Evolutionary conservation across 2,888 invertebrate species (phyloP).

Genomic region (Phanerotoma sp.): DNA sequence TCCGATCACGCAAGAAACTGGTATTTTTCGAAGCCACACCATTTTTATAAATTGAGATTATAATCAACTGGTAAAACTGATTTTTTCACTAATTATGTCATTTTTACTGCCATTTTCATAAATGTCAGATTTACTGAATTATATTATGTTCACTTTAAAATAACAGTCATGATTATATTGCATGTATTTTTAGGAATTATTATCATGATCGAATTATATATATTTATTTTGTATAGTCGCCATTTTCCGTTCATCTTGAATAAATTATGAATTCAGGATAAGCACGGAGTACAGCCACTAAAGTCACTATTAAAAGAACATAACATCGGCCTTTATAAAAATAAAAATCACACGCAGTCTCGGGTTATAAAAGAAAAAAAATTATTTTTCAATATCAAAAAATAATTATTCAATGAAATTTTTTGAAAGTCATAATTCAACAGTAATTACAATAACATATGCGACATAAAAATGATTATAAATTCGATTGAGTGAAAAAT

Average conservation of each 20-base stretch:
- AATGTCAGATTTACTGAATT: neutral
- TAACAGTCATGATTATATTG: no score
- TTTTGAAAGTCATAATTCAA: neutral
- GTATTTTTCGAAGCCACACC: neutral
- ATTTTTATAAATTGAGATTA: neutral
- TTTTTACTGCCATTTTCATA: neutral
- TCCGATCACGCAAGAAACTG: slow-evolving; percentile 3
- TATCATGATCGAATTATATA: no score
- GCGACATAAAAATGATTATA: no score
- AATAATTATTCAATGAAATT: neutral
- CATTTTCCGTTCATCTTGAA: no score
- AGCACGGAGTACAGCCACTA: neutral
- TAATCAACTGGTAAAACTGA: neutral
- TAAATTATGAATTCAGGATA: no score
- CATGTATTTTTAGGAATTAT: no score
- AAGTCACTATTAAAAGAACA: neutral
- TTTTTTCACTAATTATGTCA: neutral
- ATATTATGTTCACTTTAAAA: no score
- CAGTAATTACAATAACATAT: neutral
- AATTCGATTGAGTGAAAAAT: no score
- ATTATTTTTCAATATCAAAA: neutral
- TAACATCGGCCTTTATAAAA: neutral
- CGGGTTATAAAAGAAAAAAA: no score
- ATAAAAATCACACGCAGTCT: no score
- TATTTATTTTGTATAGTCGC: no score